Conservation (phyloP, 1,140 invertebrate genomes). For the Lepidurus apus region DNA sequence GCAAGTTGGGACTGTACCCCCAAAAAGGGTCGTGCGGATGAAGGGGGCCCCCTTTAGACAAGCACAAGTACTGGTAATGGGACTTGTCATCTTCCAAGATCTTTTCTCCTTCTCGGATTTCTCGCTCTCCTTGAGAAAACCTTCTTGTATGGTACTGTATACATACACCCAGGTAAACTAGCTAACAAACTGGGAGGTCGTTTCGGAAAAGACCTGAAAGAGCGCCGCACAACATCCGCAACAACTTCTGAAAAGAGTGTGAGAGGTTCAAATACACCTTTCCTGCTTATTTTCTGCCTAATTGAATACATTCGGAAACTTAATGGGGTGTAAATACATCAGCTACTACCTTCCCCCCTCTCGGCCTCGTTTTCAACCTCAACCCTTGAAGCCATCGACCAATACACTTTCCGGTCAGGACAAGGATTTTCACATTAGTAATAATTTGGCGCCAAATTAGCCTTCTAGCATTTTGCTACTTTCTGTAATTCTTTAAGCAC, state of each 20-base stretch:
- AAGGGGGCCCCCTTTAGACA: neutral
- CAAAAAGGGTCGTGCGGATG: neutral
- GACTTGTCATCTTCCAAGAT: conserved; percentile 2
- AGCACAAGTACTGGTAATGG: conserved; percentile 8
- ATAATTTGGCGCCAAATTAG: too few relatives aligned
- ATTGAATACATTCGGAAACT: neutral
- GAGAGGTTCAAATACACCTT: neutral
- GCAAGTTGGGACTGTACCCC: neutral
- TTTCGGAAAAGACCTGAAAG: neutral
- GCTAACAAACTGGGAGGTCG: neutral
- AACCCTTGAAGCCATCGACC: too few relatives aligned
- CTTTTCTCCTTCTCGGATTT: neutral
- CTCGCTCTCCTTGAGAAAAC: neutral
- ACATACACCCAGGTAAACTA: neutral
- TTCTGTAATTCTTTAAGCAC: too few relatives aligned
- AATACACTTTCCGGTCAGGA: too few relatives aligned
- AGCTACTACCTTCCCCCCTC: neutral
- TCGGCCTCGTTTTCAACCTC: neutral
- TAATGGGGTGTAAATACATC: conserved; percentile 14
- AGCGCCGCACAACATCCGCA: neutral
- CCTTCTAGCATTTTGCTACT: too few relatives aligned
- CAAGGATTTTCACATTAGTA: too few relatives aligned
- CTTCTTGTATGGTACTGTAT: neutral
- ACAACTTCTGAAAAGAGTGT: too few relatives aligned
- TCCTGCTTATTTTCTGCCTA: neutral